phyloP scores from a whole-genome alignment of 64 coral and sea anemone species.

The Dendronephthya gigantea region DNA sequence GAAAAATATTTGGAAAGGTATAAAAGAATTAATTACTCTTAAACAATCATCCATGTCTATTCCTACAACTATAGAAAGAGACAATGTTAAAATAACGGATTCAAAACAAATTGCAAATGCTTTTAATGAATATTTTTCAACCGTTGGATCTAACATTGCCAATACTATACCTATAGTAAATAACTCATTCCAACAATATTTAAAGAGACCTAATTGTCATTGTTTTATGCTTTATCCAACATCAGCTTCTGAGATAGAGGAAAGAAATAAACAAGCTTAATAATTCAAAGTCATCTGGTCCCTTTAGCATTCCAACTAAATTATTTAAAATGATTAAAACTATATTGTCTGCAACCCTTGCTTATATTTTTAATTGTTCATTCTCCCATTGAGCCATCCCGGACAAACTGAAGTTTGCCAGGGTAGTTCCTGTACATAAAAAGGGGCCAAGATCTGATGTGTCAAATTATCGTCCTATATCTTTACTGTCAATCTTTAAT shows the following conservation, averaged over 20 bases:
- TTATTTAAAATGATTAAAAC: background rate
- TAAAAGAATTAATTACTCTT: slow-evolving; percentile 3
- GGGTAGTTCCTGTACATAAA: background rate
- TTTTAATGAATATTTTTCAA: background rate
- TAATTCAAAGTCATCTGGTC: background rate
- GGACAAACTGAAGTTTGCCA: background rate
- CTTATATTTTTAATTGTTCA: background rate
- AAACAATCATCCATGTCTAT: background rate
- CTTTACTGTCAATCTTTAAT: background rate
- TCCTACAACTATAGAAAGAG: background rate
- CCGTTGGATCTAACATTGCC: background rate
- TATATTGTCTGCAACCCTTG: background rate
- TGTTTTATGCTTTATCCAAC: background rate
- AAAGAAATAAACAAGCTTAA: background rate
- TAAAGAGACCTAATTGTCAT: background rate
- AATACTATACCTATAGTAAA: background rate
- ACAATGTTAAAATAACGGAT: background rate
- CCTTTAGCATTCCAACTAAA: background rate
- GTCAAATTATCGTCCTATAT: background rate
- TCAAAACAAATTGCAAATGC: background rate
- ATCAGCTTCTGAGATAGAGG: background rate
- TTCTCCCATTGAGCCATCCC: background rate
- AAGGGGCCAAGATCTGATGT: background rate
- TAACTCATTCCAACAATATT: background rate
- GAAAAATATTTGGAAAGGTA: slow-evolving; percentile 20